These are phyloP conservation scores for Palaemon carinicauda DNA, from an alignment of 1,140 invertebrate genomes.

Conservation along the genomic window DNA sequence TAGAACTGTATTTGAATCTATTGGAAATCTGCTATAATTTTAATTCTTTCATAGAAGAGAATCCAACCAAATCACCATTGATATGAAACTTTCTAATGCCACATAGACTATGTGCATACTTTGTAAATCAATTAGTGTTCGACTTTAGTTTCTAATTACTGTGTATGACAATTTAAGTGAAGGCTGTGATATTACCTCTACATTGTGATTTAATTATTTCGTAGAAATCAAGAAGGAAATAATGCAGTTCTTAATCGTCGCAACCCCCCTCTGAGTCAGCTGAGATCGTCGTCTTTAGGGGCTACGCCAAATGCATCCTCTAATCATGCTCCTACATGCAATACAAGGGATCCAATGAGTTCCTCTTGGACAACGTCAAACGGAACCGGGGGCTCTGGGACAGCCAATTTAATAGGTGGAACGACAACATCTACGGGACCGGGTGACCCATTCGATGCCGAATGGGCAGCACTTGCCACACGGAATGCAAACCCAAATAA, in stretches of 20 bases:
- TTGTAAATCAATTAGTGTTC: too few relatives aligned
- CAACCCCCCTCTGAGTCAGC: constrained; percentile 29
- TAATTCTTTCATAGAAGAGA: too few relatives aligned
- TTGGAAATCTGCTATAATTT: too few relatives aligned
- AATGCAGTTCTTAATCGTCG: not conserved
- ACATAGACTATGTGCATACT: too few relatives aligned
- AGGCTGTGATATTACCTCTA: too few relatives aligned
- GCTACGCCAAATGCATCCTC: constrained; percentile 14
- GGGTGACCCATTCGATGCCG: constrained; percentile 84
- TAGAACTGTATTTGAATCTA: too few relatives aligned
- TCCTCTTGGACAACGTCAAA: constrained; percentile 35
- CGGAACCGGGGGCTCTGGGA: constrained; percentile 14
- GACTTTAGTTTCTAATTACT: too few relatives aligned
- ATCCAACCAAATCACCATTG: too few relatives aligned
- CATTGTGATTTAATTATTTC: not conserved
- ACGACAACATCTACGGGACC: constrained; percentile 11
- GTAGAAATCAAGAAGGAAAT: constrained; percentile 12
- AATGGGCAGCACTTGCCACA: constrained; percentile 76
- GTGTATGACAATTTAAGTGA: too few relatives aligned
- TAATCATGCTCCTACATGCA: not conserved
- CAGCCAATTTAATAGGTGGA: not conserved
- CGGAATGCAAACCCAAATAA: constrained; percentile 63
- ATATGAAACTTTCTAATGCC: too few relatives aligned
- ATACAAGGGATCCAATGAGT: constrained; percentile 12
- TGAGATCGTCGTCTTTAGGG: constrained; percentile 37